phyloP scores from a whole-genome alignment of 1,140 invertebrate species.

The Drosophila mayri region DNA sequence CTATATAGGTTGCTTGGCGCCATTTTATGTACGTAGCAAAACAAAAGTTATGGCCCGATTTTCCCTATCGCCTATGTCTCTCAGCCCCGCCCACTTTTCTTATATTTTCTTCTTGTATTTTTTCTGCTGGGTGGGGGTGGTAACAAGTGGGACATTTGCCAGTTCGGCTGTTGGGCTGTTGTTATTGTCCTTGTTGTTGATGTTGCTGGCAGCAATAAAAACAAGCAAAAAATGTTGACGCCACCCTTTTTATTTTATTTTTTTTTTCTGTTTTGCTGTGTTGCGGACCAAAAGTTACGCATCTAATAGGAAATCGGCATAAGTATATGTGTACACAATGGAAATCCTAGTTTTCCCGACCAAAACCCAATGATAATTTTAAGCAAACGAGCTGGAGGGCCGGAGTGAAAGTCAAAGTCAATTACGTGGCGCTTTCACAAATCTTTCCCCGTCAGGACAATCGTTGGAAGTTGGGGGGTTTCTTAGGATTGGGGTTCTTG shows the following conservation, averaged over 20 bases:
- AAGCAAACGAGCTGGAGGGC: constrained; percentile 60
- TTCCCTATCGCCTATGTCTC: constrained; percentile 55
- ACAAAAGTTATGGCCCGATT: constrained; percentile 82
- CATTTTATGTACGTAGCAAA: constrained; percentile 82
- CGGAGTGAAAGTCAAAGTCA: constrained; percentile 67
- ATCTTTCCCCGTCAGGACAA: constrained; percentile 73
- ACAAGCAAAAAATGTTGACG: constrained; percentile 78
- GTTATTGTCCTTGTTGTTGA: constrained; percentile 51
- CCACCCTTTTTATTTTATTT: constrained; percentile 66
- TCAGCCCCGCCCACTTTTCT: constrained; percentile 29
- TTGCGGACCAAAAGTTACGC: constrained; percentile 52
- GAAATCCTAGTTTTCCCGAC: constrained; percentile 55
- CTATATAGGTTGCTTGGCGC: constrained; percentile 82
- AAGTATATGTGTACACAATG: constrained; percentile 81
- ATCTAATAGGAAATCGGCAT: constrained; percentile 72
- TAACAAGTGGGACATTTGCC: constrained; percentile 82
- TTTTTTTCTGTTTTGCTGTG: constrained; percentile 40
- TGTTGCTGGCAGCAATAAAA: constrained; percentile 80
- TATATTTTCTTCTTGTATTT: constrained; percentile 24
- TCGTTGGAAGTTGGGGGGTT: constrained; percentile 26
- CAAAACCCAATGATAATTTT: constrained; percentile 73
- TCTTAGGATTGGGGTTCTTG: not conserved
- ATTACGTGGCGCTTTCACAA: constrained; percentile 81
- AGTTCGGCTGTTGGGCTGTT: constrained; percentile 53
- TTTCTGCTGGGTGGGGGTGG: constrained; percentile 41